phyloP scores from a whole-genome alignment of 2,888 invertebrate genomes.

The Selenia dentaria region DNA sequence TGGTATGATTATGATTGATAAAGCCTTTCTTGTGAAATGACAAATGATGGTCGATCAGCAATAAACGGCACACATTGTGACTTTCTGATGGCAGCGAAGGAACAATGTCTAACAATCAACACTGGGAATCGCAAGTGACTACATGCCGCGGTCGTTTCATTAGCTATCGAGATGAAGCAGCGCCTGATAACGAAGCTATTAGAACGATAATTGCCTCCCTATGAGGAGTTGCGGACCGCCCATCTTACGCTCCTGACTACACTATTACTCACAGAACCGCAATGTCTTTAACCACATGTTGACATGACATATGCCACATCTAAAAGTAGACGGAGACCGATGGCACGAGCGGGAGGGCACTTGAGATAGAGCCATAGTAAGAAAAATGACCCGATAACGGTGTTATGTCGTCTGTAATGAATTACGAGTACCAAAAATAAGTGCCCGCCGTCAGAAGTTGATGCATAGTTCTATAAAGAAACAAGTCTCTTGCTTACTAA shows the following conservation, averaged over 20 bases:
- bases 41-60: constrained; percentile 1
- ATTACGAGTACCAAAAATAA: too few relatives aligned
- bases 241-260: constrained; percentile 42
- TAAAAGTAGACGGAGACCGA: constrained; percentile 34
- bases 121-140: too few relatives aligned
- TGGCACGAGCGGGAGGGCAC: constrained; percentile 30
- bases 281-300: constrained; percentile 35
- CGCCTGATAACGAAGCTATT: constrained; percentile 72
- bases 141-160: constrained; percentile 57
- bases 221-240: constrained; percentile 41
- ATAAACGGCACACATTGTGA: constrained; percentile 10
- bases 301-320: constrained; percentile 40
- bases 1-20: constrained; percentile 1
- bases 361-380: constrained; percentile 34
- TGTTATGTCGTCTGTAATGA: too few relatives aligned
- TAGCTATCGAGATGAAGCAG: constrained; percentile 60
- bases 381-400: constrained; percentile 46
- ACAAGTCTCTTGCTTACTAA: constrained; percentile 9
- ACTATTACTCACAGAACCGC: constrained; percentile 33
- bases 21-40: constrained; percentile 4
- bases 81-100: constrained; percentile 27
- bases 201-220: constrained; percentile 63
- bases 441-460: constrained; percentile 41
- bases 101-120: too few relatives aligned
- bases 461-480: constrained; percentile 26